Percentiles rank a stretch among this genome's conserved stretches.
Evolutionary conservation across 2,797 vertebrate species (phyloP).

Genomic region (Phataginus tetradactyla): DNA sequence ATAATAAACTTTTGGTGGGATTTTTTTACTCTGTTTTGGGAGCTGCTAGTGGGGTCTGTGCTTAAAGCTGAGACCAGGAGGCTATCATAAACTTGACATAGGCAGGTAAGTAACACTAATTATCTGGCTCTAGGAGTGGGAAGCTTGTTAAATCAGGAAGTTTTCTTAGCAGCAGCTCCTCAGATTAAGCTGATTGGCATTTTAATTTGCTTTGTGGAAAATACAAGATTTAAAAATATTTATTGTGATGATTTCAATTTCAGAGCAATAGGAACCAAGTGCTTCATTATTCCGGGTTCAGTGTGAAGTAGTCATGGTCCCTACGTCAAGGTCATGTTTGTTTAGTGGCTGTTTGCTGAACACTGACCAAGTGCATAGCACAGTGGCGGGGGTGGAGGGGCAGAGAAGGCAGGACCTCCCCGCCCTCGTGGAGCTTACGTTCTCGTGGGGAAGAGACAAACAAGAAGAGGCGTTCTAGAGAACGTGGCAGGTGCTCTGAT

Average conservation of each 20-base stretch:
- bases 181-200: not conserved
- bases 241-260: not conserved
- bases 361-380: too few relatives aligned
- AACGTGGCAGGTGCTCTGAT: not conserved
- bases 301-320: not conserved
- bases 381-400: not conserved
- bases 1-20: not conserved
- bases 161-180: constrained; percentile 20
- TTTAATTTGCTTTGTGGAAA: constrained; percentile 60
- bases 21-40: constrained; percentile 35
- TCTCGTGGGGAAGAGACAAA: not conserved
- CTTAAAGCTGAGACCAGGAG: not conserved
- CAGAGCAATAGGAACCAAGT: not conserved
- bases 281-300: not conserved
- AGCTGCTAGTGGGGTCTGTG: not conserved
- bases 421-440: not conserved
- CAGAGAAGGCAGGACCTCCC: not conserved
- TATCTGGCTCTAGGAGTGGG: not conserved
- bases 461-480: not conserved
- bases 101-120: constrained; percentile 18
- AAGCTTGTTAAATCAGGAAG: constrained; percentile 30
- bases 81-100: accelerated
- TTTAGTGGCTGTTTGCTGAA: not conserved
- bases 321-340: accelerated
- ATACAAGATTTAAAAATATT: not conserved